phyloP scores from a whole-genome alignment of 2,888 invertebrate species.

The Apodemia mormo region DNA sequence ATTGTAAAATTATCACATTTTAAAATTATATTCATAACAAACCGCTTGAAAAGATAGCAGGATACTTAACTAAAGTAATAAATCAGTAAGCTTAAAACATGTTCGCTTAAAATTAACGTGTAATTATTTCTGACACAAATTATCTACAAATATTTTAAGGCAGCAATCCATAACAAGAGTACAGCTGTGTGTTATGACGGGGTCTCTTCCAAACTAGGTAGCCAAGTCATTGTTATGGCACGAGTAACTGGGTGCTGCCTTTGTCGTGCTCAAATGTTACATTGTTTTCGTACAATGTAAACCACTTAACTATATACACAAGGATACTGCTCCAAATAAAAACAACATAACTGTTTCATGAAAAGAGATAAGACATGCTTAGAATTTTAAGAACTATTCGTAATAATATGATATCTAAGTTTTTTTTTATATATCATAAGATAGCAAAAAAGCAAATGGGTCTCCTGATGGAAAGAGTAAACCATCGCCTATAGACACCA shows the following conservation, averaged over 20 bases:
- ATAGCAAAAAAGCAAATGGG: too few relatives aligned
- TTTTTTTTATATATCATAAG: too few relatives aligned
- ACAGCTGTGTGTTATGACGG: conserved; percentile 34
- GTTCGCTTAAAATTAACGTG: background rate
- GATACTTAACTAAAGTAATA: background rate
- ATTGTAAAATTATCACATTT: too few relatives aligned
- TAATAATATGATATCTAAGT: too few relatives aligned
- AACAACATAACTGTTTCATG: background rate
- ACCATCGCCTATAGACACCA: too few relatives aligned
- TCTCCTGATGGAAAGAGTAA: too few relatives aligned
- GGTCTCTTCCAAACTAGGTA: conserved; percentile 34
- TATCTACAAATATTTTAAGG: background rate
- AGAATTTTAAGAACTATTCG: too few relatives aligned
- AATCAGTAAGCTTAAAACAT: background rate
- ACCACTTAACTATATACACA: conserved; percentile 29
- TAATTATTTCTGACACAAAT: conserved; percentile 6
- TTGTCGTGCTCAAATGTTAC: conserved; percentile 55
- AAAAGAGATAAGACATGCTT: conserved; percentile 7
- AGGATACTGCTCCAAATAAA: conserved; percentile 13
- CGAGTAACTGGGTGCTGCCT: conserved; percentile 45
- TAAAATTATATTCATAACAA: too few relatives aligned
- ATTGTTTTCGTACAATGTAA: conserved; percentile 48
- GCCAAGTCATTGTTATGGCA: conserved; percentile 48
- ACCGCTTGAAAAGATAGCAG: too few relatives aligned
- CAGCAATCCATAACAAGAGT: background rate